Evolutionary conservation across 1,140 invertebrate species (phyloP).

Genomic region (Aethina tumida): DNA sequence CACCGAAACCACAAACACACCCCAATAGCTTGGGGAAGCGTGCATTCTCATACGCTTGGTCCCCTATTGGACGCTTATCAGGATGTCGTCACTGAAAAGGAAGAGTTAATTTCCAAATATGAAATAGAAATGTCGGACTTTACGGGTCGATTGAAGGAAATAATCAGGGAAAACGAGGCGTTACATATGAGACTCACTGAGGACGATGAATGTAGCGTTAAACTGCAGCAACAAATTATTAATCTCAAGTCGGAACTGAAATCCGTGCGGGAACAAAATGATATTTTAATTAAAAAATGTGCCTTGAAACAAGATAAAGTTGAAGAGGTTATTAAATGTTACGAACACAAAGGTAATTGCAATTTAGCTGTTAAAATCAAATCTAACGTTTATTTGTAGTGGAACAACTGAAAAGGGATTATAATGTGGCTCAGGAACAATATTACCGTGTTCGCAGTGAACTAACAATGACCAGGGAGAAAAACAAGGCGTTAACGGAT

Average conservation of each 20-base stretch:
- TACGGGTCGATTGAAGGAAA: constrained; percentile 46
- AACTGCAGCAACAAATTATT: constrained; percentile 38
- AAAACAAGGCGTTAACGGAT: constrained; percentile 40
- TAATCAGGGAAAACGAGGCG: constrained; percentile 51
- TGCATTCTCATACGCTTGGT: constrained; percentile 46
- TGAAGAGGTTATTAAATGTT: constrained; percentile 46
- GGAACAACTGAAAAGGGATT: constrained; percentile 46
- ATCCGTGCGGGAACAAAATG: constrained; percentile 48
- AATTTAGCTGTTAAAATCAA: constrained; percentile 1
- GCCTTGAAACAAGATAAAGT: constrained; percentile 47
- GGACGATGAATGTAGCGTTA: constrained; percentile 43
- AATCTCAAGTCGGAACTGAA: constrained; percentile 42
- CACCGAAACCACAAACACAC: constrained; percentile 28
- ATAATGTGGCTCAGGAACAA: constrained; percentile 46
- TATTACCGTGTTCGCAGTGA: constrained; percentile 44
- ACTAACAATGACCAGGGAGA: constrained; percentile 44
- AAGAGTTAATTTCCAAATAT: constrained; percentile 50
- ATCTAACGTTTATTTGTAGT: constrained; percentile 30
- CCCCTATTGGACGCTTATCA: constrained; percentile 59
- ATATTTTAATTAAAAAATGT: constrained; percentile 43
- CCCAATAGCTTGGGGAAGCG: constrained; percentile 41
- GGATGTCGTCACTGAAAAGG: constrained; percentile 53
- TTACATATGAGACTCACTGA: constrained; percentile 40
- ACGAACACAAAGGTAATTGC: constrained; percentile 43
- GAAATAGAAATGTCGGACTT: constrained; percentile 50